phyloP scores from a whole-genome alignment of 1,140 invertebrate species.

The Trichonephila clavata region DNA sequence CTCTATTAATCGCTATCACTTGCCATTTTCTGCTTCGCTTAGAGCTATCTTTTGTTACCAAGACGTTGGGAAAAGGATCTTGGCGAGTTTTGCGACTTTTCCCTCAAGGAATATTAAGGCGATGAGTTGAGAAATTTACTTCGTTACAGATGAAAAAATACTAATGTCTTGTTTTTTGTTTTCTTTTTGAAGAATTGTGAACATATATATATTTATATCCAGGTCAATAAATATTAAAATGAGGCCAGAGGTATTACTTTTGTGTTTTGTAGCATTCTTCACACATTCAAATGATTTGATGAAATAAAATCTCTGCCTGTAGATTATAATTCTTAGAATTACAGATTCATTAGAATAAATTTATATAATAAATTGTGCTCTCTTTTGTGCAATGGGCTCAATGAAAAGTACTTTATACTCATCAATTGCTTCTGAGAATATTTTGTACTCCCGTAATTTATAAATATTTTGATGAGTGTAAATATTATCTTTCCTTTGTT shows the following conservation, averaged over 20 bases:
- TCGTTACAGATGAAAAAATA: not conserved
- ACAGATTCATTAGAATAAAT: no score
- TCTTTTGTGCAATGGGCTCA: no score
- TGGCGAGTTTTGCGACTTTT: not conserved
- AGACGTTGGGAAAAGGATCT: not conserved
- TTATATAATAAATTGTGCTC: no score
- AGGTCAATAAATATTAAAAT: not conserved
- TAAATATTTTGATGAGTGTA: no score
- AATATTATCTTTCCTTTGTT: no score
- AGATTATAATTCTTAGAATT: no score
- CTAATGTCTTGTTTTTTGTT: not conserved
- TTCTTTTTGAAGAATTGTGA: not conserved
- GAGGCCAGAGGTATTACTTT: not conserved
- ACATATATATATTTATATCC: not conserved
- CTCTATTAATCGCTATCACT: constrained; percentile 74
- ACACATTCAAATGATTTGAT: not conserved
- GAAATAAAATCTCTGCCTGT: no score
- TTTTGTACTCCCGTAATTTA: no score
- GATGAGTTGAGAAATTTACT: constrained; percentile 12
- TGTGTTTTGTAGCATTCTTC: not conserved
- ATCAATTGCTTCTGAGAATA: no score
- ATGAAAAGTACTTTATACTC: no score
- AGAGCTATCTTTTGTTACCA: constrained; percentile 47
- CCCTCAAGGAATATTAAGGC: constrained; percentile 17
- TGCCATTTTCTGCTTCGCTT: constrained; percentile 57